phyloP scores from a whole-genome alignment of 1,140 invertebrate species.

The Micrasema longulum region DNA sequence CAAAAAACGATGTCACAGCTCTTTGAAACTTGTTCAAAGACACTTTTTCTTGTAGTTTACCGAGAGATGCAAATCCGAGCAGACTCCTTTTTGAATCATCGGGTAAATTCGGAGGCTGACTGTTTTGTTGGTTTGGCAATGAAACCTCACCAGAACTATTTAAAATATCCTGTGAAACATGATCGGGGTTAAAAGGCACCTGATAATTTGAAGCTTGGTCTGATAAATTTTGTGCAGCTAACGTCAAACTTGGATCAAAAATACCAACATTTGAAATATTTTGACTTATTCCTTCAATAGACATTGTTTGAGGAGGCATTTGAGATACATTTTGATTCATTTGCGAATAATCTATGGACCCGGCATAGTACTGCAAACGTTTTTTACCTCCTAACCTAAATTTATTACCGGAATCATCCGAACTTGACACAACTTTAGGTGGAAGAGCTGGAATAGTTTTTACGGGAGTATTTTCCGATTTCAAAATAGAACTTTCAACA shows the following conservation, averaged over 20 bases:
- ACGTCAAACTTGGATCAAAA: neutral
- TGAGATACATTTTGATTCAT: neutral
- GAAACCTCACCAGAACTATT: neutral
- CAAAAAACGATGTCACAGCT: slow-evolving; percentile 65
- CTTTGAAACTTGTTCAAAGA: slow-evolving; percentile 56
- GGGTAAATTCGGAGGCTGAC: neutral
- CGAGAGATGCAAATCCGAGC: slow-evolving; percentile 8
- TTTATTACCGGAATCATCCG: slow-evolving; percentile 55
- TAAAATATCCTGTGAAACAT: neutral
- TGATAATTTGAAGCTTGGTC: too few species aligned
- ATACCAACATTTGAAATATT: neutral
- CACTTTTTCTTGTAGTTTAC: slow-evolving; percentile 57
- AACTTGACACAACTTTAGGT: slow-evolving; percentile 10
- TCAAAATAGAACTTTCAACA: neutral
- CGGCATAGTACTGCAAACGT: slow-evolving; percentile 64
- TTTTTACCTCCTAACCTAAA: slow-evolving; percentile 61
- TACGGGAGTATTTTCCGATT: neutral
- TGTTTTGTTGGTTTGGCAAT: neutral
- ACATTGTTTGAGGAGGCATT: neutral
- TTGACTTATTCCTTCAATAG: neutral
- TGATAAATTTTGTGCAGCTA: neutral
- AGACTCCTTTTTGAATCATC: neutral
- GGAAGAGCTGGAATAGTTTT: slow-evolving; percentile 15
- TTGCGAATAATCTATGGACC: slow-evolving; percentile 59
- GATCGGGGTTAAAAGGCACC: neutral